Evolutionary conservation across 2,797 vertebrate species (phyloP), one percentile per base, ranked within the genome.

Genomic region (Megaceryle alcyon): DNA sequence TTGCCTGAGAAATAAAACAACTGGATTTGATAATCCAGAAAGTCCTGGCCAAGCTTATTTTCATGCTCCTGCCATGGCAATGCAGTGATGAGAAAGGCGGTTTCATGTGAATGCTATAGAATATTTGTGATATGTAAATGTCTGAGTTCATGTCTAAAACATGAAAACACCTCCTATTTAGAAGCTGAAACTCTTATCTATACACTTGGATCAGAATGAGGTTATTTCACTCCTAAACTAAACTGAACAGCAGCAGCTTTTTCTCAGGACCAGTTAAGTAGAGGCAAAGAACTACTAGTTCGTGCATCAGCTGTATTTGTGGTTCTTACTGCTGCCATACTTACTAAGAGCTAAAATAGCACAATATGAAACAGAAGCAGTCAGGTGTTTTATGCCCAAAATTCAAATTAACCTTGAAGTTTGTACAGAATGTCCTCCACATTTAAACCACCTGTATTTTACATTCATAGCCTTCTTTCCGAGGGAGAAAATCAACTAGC

Each of bases 231-330:
- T 76, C n/a, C 37, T 92, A 93, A 95, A 70, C 54, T 72, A 31
- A 94, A 79, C 80, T 76, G 56, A 94, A 70, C 41, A 82, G 48
- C 51, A 71, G 43, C 54, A 87, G 91, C 41, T 80, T 91, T 57
- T 88, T 96, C 92, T 96, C 95, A 97, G 64, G 89, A 88, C 77
- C 89, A 90, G 97, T 97, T 86, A 95, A 86, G 85, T 28, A 57
- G 48, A 56, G 18, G 37, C 72, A 72, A 86, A 82, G 51, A 51
- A 80, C 22, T 51, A 63, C 33, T 31, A 65, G 88, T 49, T 70
- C 83, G 72, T 82, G 59, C 31, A 93, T 86, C 88, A 69, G 61
- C 89, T 82, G n/a, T 82, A 7, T 85, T 22, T 48, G 29, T 79
- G 46, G 83, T 96, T 85, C 64, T 83, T 75, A 71, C 59, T 90